Base-by-base conservation (phyloP, 2,797 vertebrate species). In the Uromys caudimaculatus region DNA sequence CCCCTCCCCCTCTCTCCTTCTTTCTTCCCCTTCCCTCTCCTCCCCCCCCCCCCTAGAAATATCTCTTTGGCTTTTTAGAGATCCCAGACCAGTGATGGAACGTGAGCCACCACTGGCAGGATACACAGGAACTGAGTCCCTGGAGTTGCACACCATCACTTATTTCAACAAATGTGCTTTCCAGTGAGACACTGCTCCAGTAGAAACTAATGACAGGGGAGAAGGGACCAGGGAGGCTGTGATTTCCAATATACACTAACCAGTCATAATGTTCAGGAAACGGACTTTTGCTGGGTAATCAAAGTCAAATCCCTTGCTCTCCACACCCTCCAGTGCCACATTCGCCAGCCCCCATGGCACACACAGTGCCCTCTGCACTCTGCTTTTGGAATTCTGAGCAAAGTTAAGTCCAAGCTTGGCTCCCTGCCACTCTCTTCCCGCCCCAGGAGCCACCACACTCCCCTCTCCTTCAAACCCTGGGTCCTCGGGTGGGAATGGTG, bases 211-310 rank as follows among this genome's bases (percentile, higher is more conserved):
- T 97, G 96, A 93, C 89, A 90, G 1, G 4, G 62, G 87, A 93
- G 82, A 92, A 89, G 78, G 5, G 41, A 83, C 35, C 85, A 89
- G 78, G 91, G 81, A 75, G 71, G 82, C 52, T 97, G 64, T 94
- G 88, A 97, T 93, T 96, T 95, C 95, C 96, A 97, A 71, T 94
- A 93, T 32, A 84, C 71, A 94, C 91, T 94, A 97, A 84, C 93
- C 92, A 90, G 82, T 94, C 85, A 96, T 93, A 90, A 94, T 58
- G 75, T 88, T 81, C 88, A 91, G 96, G 94, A 97, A 97, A 97
- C 97, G 93, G 88, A 93, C 92, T 96, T 97, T 95, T 96, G 88
- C 96, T 86, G 69, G 95, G 73, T 85, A 93, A 97, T 97, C 94
- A 95, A 95, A 97, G 77, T 83, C 97, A 94, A 95, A 94, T 82